phyloP scores from a whole-genome alignment of 2,888 invertebrate species.

The Pseudeuparius sepicola region DNA sequence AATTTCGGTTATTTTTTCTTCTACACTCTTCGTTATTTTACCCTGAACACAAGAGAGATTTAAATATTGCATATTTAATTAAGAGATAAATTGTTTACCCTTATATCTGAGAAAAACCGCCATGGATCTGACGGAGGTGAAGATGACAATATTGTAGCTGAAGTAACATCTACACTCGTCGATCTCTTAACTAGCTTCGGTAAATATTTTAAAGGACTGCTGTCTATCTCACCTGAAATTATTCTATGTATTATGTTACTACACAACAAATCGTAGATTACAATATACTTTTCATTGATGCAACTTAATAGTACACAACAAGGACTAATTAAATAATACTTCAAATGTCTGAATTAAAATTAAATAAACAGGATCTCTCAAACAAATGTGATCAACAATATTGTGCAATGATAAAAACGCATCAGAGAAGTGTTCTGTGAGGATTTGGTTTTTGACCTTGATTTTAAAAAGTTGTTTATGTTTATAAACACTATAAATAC shows the following conservation, averaged over 20 bases:
- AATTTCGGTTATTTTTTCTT: slow-evolving; percentile 62
- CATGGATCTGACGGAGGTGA: slow-evolving; percentile 54
- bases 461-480: not conserved
- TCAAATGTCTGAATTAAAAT: too few species aligned
- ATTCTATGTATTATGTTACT: not conserved
- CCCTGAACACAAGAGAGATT: slow-evolving; percentile 37
- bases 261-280: not conserved
- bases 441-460: not conserved
- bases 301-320: too few species aligned
- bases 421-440: too few species aligned
- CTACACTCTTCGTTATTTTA: slow-evolving; percentile 67
- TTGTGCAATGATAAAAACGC: too few species aligned
- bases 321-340: too few species aligned
- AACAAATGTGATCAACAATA: too few species aligned
- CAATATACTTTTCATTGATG: not conserved
- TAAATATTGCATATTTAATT: too few species aligned
- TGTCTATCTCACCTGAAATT: slow-evolving; percentile 32
- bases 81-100: too few species aligned
- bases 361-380: too few species aligned
- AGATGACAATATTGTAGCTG: slow-evolving; percentile 31
- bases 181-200: slow-evolving; percentile 52
- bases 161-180: slow-evolving; percentile 47
- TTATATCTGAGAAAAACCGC: slow-evolving; percentile 63
- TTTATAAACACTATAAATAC: not conserved
- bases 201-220: slow-evolving; percentile 47